A percentile compares a stretch with the other conserved stretches of the same genome.
These are phyloP conservation scores for Platichthys stellatus DNA, from an alignment of 2,113 vertebrate genomes.

Conservation along the genomic window DNA sequence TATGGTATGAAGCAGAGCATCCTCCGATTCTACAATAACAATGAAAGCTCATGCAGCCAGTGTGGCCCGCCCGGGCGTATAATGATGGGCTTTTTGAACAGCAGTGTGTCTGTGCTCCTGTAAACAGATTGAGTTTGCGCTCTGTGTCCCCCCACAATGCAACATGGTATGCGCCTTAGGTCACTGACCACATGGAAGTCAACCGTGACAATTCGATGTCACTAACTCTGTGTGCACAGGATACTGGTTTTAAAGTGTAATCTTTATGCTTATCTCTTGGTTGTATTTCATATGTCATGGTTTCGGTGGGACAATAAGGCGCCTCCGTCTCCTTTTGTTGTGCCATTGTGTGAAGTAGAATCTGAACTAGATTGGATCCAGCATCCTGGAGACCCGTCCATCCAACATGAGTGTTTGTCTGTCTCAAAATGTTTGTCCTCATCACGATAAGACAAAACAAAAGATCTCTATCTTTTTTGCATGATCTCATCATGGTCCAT, in stretches of 20 bases:
- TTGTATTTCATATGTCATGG: conserved; percentile 4
- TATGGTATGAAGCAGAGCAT: no score
- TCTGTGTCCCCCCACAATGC: neutral
- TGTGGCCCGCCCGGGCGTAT: no score
- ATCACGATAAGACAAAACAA: conserved; percentile 61
- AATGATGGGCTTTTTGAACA: neutral
- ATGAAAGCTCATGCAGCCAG: no score
- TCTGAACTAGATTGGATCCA: conserved; percentile 24
- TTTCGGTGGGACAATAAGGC: neutral
- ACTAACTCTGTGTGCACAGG: neutral
- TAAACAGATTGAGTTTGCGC: conserved; percentile 38
- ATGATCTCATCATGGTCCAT: conserved; percentile 55
- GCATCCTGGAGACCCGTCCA: conserved; percentile 2
- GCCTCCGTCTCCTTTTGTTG: neutral
- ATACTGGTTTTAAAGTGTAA: neutral
- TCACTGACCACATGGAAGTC: conserved; percentile 31
- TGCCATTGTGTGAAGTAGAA: conserved; percentile 11
- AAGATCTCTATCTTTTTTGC: conserved; percentile 47
- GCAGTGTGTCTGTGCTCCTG: neutral
- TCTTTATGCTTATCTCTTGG: neutral
- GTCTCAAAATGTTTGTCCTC: conserved; percentile 58
- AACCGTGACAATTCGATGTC: conserved; percentile 12
- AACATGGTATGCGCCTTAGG: conserved; percentile 24
- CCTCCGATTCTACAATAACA: neutral
- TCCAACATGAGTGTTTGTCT: conserved; percentile 15